Evolutionary conservation across 2,888 invertebrate genomes (phyloP), one percentile per base, ranked within the genome.

Genomic region (Orchestes rusci): DNA sequence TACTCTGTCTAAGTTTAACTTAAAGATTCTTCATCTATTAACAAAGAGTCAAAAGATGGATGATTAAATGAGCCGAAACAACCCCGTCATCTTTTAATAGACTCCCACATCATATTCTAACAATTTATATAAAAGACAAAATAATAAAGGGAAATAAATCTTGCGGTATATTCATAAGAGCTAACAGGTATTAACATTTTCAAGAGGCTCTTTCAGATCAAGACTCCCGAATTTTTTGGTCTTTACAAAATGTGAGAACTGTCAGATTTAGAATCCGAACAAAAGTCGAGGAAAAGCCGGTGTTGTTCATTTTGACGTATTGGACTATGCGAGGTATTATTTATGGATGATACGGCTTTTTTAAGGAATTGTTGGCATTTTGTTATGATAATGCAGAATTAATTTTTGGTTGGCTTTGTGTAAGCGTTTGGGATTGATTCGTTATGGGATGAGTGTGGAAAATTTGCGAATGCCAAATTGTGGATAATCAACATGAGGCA

Each of bases 151-250:
- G 19, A 16, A 45, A 45, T 45, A 45, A 45, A 45, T 45, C 39
- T 39, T 35, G 23, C 12, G 35, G 34, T 16, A 12, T 2, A 33
- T 17, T 30, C 18, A 3, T 19, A 39, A 15, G 16, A 18, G 17
- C 20, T 16, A 43, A 45, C 44, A 45, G 44, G 44, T 45, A 39
- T 45, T 45, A 45, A 45, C 13, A 13, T 31, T 16, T 29, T 45
- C 30, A 30, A 45, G 20, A 45, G 35, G 30, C 34, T 38, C 18
- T 39, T 43, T 16, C n/a, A n/a, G n/a, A n/a, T 16, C 20, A 30
- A 19, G 17, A 40, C 44, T 45, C 39, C 44, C 44, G 44, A 31
- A 45, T 35, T 44, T 4, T 23, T 7, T 23, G 34, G 28, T 18
- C 28, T 39, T 45, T 45, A 39, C 18, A 40, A 12, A 20, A 13